Evolutionary conservation across 2,888 invertebrate genomes (phyloP).

Genomic region (Labia minor): DNA sequence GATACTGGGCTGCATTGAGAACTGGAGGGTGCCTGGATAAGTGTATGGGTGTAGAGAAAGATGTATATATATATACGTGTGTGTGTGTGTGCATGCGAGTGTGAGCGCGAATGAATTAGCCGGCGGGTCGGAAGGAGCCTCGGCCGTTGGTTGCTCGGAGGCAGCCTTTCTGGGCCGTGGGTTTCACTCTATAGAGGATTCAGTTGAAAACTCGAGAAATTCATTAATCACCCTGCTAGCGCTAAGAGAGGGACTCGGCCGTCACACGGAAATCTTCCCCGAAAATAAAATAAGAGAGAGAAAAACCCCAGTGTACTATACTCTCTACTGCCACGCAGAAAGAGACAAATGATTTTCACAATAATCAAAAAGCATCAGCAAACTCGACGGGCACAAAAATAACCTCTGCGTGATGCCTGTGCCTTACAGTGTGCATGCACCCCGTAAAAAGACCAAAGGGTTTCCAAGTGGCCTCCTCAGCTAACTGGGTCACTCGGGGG

Average conservation of each 20-base stretch:
- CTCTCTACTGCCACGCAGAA: conserved; percentile 7
- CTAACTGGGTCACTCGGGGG: not conserved
- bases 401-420: not conserved
- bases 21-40: not conserved
- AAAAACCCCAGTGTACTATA: conserved; percentile 13
- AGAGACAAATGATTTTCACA: conserved; percentile 13
- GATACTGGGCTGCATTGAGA: not conserved
- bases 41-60: not conserved
- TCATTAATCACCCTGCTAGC: conserved; percentile 13
- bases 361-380: conserved; percentile 13
- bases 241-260: conserved; percentile 13
- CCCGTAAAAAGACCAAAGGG: not conserved
- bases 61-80: not conserved
- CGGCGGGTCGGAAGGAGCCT: conserved; percentile 13
- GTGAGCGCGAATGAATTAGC: conserved; percentile 13
- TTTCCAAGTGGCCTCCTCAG: not conserved
- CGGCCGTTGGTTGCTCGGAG: not conserved
- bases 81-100: conserved; percentile 13
- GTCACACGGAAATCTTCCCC: conserved; percentile 13
- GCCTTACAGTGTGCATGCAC: not conserved
- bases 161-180: conserved; percentile 1
- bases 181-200: conserved; percentile 9
- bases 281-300: conserved; percentile 13
- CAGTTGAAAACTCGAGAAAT: conserved; percentile 13
- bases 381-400: conserved; percentile 13